A percentile compares a stretch with the other conserved stretches of the same genome.
Evolutionary conservation across 2,797 vertebrate species (phyloP).

Genomic region (Hozukius guyotensis): DNA sequence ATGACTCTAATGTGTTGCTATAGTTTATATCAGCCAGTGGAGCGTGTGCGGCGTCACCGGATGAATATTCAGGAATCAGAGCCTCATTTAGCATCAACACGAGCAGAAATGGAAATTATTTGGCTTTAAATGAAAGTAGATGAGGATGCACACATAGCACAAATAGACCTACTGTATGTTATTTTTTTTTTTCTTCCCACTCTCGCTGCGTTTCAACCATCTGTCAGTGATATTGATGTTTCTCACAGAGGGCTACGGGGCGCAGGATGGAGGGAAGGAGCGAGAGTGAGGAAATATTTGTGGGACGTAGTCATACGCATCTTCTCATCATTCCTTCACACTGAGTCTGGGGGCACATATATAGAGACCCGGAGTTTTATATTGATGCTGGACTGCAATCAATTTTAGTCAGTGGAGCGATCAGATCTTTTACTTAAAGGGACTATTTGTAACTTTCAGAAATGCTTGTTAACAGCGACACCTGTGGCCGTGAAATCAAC

Average conservation of each 20-base stretch:
- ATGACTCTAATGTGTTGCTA: conserved; percentile 38
- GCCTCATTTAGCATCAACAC: conserved; percentile 35
- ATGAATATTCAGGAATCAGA: conserved; percentile 52
- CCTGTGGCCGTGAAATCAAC: too few species aligned
- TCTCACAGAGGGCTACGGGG: conserved; percentile 68
- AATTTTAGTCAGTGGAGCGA: background rate
- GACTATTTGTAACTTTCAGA: too few species aligned
- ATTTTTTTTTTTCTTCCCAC: conserved; percentile 3
- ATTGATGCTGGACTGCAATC: conserved; percentile 2
- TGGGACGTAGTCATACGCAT: conserved; percentile 48
- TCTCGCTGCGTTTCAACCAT: conserved; percentile 56
- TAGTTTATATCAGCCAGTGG: conserved; percentile 37
- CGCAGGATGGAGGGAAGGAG: conserved; percentile 49
- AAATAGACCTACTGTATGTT: conserved; percentile 40
- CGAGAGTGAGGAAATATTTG: conserved; percentile 59
- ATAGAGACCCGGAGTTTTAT: conserved; percentile 20
- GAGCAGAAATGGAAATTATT: conserved; percentile 31
- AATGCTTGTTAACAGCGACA: too few species aligned
- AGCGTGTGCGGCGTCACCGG: background rate
- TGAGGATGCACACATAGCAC: conserved; percentile 23
- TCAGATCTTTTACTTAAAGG: background rate
- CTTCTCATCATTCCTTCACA: conserved; percentile 54
- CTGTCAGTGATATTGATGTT: conserved; percentile 76
- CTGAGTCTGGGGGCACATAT: conserved; percentile 19
- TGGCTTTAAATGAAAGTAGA: conserved; percentile 47